Percentiles rank a stretch among this genome's conserved stretches.
Evolutionary conservation across 2,797 vertebrate species (phyloP).

Genomic region (Arctocebus calabarensis): DNA sequence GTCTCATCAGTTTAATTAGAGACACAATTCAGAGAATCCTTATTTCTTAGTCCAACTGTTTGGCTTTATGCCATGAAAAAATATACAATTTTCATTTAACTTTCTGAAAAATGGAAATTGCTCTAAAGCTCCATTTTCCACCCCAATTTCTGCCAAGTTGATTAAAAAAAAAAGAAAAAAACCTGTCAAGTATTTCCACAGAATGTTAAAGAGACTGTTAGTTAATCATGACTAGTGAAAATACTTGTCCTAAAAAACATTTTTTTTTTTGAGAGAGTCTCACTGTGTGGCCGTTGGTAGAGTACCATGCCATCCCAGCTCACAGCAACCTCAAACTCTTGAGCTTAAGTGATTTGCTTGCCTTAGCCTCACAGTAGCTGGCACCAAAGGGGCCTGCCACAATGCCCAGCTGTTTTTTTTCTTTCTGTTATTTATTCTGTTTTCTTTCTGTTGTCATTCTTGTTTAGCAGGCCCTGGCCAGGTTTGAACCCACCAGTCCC

Average conservation of each 20-base stretch:
- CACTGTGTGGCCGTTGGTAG: too few relatives aligned
- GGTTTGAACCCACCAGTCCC: too few relatives aligned
- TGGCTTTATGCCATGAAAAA: neutral
- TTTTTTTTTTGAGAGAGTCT: too few relatives aligned
- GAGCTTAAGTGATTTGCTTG: too few relatives aligned
- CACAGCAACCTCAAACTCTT: too few relatives aligned
- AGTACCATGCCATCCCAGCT: too few relatives aligned
- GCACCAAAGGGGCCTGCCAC: too few relatives aligned
- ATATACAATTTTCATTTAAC: conserved; percentile 31
- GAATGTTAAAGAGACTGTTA: neutral
- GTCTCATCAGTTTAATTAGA: conserved; percentile 37
- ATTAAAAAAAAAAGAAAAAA: neutral
- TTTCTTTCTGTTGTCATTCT: too few relatives aligned
- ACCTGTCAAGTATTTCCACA: conserved; percentile 15
- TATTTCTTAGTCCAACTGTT: neutral
- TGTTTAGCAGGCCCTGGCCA: too few relatives aligned
- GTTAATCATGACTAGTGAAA: conserved; percentile 22
- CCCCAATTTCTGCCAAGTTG: neutral
- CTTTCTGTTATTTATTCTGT: too few relatives aligned
- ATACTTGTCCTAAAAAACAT: neutral
- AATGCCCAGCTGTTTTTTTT: too few relatives aligned
- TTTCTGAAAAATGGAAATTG: conserved; percentile 29
- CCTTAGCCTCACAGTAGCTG: too few relatives aligned
- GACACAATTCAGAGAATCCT: neutral
- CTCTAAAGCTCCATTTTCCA: conserved; percentile 5